Base-by-base conservation (phyloP, 2,797 vertebrate genomes). In the Bufotes viridis region DNA sequence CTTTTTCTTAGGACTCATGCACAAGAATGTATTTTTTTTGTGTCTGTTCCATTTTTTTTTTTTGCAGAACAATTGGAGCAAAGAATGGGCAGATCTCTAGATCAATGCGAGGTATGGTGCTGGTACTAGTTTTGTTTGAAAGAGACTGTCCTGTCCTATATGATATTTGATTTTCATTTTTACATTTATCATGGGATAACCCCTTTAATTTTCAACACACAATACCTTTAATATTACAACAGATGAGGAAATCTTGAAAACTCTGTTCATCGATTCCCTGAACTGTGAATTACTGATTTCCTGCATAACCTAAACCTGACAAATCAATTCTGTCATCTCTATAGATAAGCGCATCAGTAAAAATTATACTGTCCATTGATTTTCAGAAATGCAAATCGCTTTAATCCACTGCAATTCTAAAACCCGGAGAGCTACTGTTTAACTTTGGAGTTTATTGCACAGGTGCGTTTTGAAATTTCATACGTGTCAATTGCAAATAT, bases 401-500 rank as follows among this genome's bases (percentile, higher is more conserved):
- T 11, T n/a, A 4, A n/a, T 55, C 14, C 13, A n/a, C 51, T 78
- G 51, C 53, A 51, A 53, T 14, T 24, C 17, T 78, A 2, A 24
- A 55, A n/a, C 20, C 74, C 53, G 0, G 74, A 7, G 12, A 22
- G 74, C 1, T 51, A 8, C 4, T 51, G 22, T 53, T n/a, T 53
- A 76, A 76, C 42, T 17, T 78, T 13, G 49, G 12, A n/a, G n/a
- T 78, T 24, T 78, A 55, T 78, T 55, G 79, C 60, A 63, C 29
- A 85, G 58, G 58, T 78, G 26, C 29, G 49, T 7, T 42, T 12
- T 51, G 18, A 49, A 85, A 15, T n/a, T 65, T 65, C 67, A 26
- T 24, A 78, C 53, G 15, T 22, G 42, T 14, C 9, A 53, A 53
- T 70, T 70, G 24, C 49, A 78, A 78, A 86, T 86, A 86, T 79